These are phyloP conservation scores for Cerceris rybyensis DNA, from an alignment of 2,888 invertebrate genomes.

Conservation along the genomic window DNA sequence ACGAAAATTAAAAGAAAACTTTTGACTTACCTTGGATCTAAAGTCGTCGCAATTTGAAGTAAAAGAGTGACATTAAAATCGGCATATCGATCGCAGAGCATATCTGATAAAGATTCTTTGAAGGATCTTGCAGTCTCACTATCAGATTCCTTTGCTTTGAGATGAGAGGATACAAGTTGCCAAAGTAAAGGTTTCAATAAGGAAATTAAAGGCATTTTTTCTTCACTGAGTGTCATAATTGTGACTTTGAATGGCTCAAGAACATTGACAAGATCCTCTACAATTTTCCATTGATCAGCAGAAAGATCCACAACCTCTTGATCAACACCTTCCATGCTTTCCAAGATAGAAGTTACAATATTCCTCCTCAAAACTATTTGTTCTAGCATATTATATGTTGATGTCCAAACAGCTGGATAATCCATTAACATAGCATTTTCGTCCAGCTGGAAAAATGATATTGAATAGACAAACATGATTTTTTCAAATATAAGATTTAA, in stretches of 20 bases:
- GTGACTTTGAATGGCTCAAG: constrained; percentile 83
- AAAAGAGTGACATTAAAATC: constrained; percentile 79
- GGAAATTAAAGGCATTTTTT: constrained; percentile 82
- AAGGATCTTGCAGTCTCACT: constrained; percentile 77
- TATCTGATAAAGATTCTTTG: constrained; percentile 80
- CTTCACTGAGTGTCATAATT: constrained; percentile 82
- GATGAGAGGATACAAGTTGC: constrained; percentile 82
- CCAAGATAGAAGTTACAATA: constrained; percentile 77
- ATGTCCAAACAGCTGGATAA: constrained; percentile 81
- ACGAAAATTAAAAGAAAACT: constrained; percentile 1
- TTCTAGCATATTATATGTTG: constrained; percentile 82
- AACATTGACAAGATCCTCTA: constrained; percentile 81
- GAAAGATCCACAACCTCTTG: constrained; percentile 75
- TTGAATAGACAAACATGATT: background rate
- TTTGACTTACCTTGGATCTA: constrained; percentile 80
- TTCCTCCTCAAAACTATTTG: constrained; percentile 78
- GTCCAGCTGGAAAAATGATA: constrained; percentile 68
- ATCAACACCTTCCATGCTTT: constrained; percentile 77
- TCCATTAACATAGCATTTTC: constrained; percentile 77
- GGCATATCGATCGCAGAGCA: constrained; percentile 79
- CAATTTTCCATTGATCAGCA: constrained; percentile 80
- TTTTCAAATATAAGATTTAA: background rate
- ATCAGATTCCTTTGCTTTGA: constrained; percentile 80
- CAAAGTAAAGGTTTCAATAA: constrained; percentile 83
- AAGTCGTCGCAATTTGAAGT: constrained; percentile 81